phyloP scores from a whole-genome alignment of 1,140 invertebrate species.

The Caenorhabditis latens region DNA sequence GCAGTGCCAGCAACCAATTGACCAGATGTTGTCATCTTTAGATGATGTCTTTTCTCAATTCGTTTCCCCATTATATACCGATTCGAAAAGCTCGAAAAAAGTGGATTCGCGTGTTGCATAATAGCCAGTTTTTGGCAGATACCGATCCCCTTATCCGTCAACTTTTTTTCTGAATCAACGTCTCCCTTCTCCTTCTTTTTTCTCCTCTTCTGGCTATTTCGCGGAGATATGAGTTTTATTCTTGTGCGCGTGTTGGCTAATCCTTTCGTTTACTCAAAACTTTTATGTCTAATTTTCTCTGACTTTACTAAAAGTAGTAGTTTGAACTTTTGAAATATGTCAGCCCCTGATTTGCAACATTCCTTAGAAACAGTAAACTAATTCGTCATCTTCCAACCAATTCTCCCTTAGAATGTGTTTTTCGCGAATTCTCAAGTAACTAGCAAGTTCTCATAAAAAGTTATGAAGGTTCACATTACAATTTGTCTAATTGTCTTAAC shows the following conservation, averaged over 20 bases:
- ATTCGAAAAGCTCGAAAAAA: conserved; percentile 40
- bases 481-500: background rate
- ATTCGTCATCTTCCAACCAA: too few relatives aligned
- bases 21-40: conserved; percentile 31
- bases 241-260: background rate
- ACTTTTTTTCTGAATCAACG: background rate
- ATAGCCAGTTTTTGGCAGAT: conserved; percentile 37
- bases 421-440: too few relatives aligned
- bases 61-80: background rate
- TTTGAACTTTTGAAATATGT: too few relatives aligned
- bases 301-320: too few relatives aligned
- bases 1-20: conserved; percentile 50
- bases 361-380: too few relatives aligned
- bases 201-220: background rate
- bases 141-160: conserved; percentile 9
- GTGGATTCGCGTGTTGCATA: conserved; percentile 38
- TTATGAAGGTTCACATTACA: conserved; percentile 4
- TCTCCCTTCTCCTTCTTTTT: background rate
- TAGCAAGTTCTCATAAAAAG: background rate
- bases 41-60: conserved; percentile 20
- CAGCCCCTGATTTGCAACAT: too few relatives aligned
- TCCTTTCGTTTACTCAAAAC: background rate
- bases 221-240: background rate
- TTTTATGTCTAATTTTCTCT: too few relatives aligned
- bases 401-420: too few relatives aligned